Evolutionary conservation across 2,797 vertebrate genomes (phyloP).

Genomic region (Euphonia xanthogaster): DNA sequence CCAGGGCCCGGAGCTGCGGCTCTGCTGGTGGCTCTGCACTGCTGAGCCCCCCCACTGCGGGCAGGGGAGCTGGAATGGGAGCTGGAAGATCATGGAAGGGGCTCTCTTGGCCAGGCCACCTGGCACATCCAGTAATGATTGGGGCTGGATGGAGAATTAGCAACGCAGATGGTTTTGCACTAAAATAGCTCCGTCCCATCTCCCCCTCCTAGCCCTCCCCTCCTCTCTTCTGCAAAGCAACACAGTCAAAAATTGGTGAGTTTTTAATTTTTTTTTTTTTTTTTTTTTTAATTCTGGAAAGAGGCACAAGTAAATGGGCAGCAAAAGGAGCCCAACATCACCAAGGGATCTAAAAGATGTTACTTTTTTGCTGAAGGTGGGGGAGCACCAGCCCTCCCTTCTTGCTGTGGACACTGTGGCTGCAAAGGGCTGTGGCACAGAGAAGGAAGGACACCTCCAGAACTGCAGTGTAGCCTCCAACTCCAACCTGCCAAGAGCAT

Average conservation of each 20-base stretch:
- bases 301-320: not conserved
- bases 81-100: not conserved
- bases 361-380: not conserved
- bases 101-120: not conserved
- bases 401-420: not conserved
- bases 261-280: not conserved
- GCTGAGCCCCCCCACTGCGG: not conserved
- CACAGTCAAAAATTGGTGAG: not conserved
- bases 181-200: not conserved
- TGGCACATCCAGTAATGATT: fast-evolving
- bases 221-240: not conserved
- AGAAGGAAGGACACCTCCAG: not conserved
- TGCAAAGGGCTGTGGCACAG: not conserved
- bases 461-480: not conserved
- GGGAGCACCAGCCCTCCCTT: not conserved
- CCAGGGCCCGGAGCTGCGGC: not conserved
- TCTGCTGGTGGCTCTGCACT: too few species aligned
- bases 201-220: not conserved
- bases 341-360: fast-evolving
- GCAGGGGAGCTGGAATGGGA: not conserved
- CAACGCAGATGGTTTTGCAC: not conserved
- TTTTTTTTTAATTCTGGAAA: not conserved
- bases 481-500: not conserved
- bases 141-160: not conserved
- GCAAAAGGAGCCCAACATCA: not conserved